phyloP scores from a whole-genome alignment of 1,140 invertebrate genomes.

The Drosophila parabipectinata region DNA sequence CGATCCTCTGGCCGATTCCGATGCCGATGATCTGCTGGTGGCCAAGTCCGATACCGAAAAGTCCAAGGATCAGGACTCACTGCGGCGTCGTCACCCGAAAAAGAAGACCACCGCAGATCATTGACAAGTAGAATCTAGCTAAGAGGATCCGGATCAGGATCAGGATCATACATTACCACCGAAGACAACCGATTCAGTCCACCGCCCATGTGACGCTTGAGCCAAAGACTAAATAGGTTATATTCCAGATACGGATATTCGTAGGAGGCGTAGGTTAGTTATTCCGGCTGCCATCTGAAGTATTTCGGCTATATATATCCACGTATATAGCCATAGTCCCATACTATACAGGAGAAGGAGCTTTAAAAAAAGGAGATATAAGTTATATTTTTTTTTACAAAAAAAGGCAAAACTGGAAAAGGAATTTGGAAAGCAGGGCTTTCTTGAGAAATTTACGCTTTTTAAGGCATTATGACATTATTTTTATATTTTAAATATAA shows the following conservation, averaged over 20 bases:
- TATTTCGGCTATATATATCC: constrained; percentile 28
- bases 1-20: constrained; percentile 14
- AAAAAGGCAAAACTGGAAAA: too few species aligned
- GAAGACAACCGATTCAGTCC: constrained; percentile 15
- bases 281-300: constrained; percentile 42
- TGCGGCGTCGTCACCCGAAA: constrained; percentile 55
- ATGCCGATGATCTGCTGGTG: constrained; percentile 51
- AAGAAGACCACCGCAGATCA: constrained; percentile 37
- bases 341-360: not conserved
- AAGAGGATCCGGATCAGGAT: not conserved
- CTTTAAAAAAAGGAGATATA: too few species aligned
- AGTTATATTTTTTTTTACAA: too few species aligned
- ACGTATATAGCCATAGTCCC: not conserved
- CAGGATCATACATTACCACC: constrained; percentile 4
- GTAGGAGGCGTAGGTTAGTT: constrained; percentile 19
- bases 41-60: constrained; percentile 31
- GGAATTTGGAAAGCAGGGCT: too few species aligned
- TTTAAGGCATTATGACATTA: not conserved
- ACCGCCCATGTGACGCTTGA: constrained; percentile 39
- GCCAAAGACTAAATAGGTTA: constrained; percentile 69
- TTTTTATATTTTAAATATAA: too few species aligned
- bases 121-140: constrained; percentile 5
- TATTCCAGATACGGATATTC: not conserved
- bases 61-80: constrained; percentile 16
- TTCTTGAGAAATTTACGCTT: too few species aligned